These are phyloP conservation scores for Apis mellifera DNA, from an alignment of 1,140 invertebrate genomes.

Conservation along the genomic window Amel_HAv3.1 CM009942.2:10054001-10054500, in stretches of 20 bases:
- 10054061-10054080: slow-evolving; percentile 56
- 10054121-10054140: slow-evolving; percentile 43
- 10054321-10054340: not conserved
- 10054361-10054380: slow-evolving; percentile 84
- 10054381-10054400: slow-evolving; percentile 89
- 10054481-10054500: slow-evolving; percentile 89
- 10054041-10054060: slow-evolving; percentile 71
- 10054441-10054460: slow-evolving; percentile 95
- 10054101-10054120: slow-evolving; percentile 48
- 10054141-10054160: slow-evolving; percentile 77
- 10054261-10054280: slow-evolving; percentile 93
- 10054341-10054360: not conserved
- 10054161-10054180: slow-evolving; percentile 73
- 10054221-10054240: slow-evolving; percentile 90
- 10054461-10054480: slow-evolving; percentile 96
- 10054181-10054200: slow-evolving; percentile 81
- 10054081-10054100: slow-evolving; percentile 64
- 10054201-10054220: slow-evolving; percentile 83
- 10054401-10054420: slow-evolving; percentile 95
- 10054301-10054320: not conserved
- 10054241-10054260: slow-evolving; percentile 91
- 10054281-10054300: slow-evolving; percentile 79
- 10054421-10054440: slow-evolving; percentile 93
- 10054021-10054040: slow-evolving; percentile 81
- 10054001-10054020: slow-evolving; percentile 82